A percentile compares a stretch with the other conserved stretches of the same genome.
Evolutionary conservation across 2,113 vertebrate species (phyloP).

Genomic region (Scomber colias): DNA sequence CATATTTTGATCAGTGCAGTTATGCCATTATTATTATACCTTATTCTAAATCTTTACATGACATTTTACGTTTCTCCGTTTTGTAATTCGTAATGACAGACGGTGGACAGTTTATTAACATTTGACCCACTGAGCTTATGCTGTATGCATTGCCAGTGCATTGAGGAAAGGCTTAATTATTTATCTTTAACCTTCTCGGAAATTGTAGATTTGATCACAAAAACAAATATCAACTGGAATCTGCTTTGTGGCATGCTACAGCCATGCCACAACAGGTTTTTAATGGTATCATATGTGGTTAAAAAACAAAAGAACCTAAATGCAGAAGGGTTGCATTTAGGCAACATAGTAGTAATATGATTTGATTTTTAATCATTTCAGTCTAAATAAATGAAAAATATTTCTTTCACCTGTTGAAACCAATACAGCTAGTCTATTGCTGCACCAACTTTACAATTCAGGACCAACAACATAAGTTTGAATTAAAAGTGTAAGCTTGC

Average conservation of each 20-base stretch:
- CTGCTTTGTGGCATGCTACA: background rate
- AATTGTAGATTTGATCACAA: too few species aligned
- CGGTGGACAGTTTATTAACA: constrained; percentile 1
- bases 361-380: background rate
- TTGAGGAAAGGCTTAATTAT: background rate
- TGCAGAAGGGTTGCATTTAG: background rate
- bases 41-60: too few species aligned
- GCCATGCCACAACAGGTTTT: constrained; percentile 2
- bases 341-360: background rate
- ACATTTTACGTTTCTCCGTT: background rate
- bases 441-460: background rate
- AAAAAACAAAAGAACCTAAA: background rate
- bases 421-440: background rate
- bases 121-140: background rate
- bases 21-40: background rate
- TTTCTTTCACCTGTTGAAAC: constrained; percentile 11
- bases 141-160: background rate
- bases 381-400: background rate
- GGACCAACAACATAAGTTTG: background rate
- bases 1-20: background rate
- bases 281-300: background rate
- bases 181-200: background rate
- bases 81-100: background rate
- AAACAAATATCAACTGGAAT: background rate
- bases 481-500: background rate